Base-by-base conservation (phyloP, 1,140 invertebrate genomes). In the Nixonia krombeini region DNA sequence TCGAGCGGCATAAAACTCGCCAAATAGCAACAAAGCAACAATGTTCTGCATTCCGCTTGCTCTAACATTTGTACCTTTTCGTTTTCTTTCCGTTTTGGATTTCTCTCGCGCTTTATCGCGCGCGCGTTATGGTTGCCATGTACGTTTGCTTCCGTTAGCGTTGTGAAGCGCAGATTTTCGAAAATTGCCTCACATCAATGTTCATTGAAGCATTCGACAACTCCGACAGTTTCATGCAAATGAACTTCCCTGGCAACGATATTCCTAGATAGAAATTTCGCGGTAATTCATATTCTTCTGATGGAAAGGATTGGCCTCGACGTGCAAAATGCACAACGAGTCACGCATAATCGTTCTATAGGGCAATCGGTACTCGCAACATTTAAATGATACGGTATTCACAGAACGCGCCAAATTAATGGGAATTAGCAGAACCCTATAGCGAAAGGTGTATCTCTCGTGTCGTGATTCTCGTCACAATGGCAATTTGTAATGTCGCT, bases 361-460 rank as follows among this genome's bases (percentile, higher is more conserved):
- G 66, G 45, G 50, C 65, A 67, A 72, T 68, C 64, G 67, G 62
- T 51, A 74, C 72, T 74, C 58, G 74, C 59, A 76, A 69, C 67
- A 69, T 72, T 74, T 72, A 76, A 74, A 76, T 70, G 64, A 72
- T 74, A 74, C 50, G 67, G 63, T 57, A 67, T 73, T 64, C 71
- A 66, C 41, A 56, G 59, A 65, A 73, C 46, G 67, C 62, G 70
- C 69, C 63, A 66, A 73, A 74, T 72, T 76, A 74, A 76, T 75
- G 71, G 65, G 71, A 75, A 73, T 75, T 73, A 75, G 65, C 63
- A 52, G 31, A 61, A 58, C 45, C 57, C 63, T 65, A 59, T 55
- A 33, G 46, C 8, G 28, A 25, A 47, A 28, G 29, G 26, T 44
- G 16, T 55, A 42, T 58, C 50, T 56, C 29, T 18, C 53, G 25